phyloP scores from a whole-genome alignment of 2,888 invertebrate genomes.

The Phengaris alcon region DNA sequence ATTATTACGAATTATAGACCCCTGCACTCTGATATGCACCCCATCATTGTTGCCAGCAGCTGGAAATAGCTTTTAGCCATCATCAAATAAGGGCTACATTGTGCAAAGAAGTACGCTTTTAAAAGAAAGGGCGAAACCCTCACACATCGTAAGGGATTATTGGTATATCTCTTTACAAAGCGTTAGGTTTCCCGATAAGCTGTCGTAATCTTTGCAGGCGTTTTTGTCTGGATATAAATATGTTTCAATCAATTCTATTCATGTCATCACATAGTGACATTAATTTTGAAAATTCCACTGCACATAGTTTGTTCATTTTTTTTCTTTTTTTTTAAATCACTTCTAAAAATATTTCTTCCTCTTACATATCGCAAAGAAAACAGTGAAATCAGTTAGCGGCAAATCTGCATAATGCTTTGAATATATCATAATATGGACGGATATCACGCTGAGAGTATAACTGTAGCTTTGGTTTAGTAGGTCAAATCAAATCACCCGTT shows the following conservation, averaged over 20 bases:
- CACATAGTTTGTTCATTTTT: too few species aligned
- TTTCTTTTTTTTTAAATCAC: too few species aligned
- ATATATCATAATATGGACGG: slow-evolving; percentile 2
- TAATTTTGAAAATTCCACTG: background rate
- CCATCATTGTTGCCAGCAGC: slow-evolving; percentile 41
- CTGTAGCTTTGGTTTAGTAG: background rate
- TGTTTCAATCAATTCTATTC: background rate
- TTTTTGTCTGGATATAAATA: slow-evolving; percentile 48
- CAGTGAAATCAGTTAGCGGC: background rate
- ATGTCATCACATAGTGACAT: background rate
- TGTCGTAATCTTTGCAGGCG: slow-evolving; percentile 59
- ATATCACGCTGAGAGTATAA: background rate
- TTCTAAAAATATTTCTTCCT: too few species aligned
- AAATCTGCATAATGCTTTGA: background rate
- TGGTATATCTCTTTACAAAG: slow-evolving; percentile 67
- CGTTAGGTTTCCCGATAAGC: slow-evolving; percentile 66
- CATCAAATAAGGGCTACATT: slow-evolving; percentile 37
- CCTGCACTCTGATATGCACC: slow-evolving; percentile 70
- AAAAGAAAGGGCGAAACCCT: slow-evolving; percentile 62
- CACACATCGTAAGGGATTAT: slow-evolving; percentile 65
- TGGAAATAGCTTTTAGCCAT: slow-evolving; percentile 33
- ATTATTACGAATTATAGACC: slow-evolving; percentile 67
- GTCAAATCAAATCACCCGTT: background rate
- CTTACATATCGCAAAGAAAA: background rate
- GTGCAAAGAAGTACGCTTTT: slow-evolving; percentile 41